Percentiles rank a stretch among this genome's conserved stretches.
These are phyloP conservation scores for Belgica antarctica DNA, from an alignment of 2,888 invertebrate genomes.

Conservation along the genomic window DNA sequence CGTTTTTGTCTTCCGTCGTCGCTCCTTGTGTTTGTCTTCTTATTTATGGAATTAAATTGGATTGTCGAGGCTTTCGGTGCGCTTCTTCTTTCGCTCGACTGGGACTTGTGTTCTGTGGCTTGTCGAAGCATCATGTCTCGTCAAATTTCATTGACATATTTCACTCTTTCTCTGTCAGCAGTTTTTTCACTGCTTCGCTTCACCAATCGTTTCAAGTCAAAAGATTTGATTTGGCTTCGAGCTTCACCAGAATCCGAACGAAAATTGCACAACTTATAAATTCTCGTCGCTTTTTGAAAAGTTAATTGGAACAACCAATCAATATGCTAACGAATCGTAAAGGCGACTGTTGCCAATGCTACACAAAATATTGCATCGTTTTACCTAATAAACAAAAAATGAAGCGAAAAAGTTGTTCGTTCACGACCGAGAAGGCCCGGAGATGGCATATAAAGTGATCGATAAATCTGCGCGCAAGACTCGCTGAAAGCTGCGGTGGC, in stretches of 20 bases:
- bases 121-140: background rate
- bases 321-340: constrained; percentile 40
- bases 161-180: too few relatives aligned
- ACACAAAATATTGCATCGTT: constrained; percentile 10
- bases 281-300: constrained; percentile 9
- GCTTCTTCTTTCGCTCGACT: background rate
- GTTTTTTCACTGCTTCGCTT: too few relatives aligned
- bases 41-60: constrained; percentile 20
- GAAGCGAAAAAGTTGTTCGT: background rate
- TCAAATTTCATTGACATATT: background rate
- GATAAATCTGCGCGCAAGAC: constrained; percentile 29
- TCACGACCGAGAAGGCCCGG: background rate
- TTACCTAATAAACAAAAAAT: background rate
- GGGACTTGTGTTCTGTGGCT: background rate
- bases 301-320: constrained; percentile 25
- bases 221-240: background rate
- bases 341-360: background rate
- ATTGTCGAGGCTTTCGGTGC: background rate
- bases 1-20: background rate
- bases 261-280: background rate
- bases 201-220: background rate
- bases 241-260: background rate
- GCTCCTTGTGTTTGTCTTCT: background rate
- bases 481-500: constrained; percentile 6
- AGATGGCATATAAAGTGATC: too few relatives aligned